Evolutionary conservation across 2,113 vertebrate genomes (phyloP).

Genomic region (Mesitornis unicolor): DNA sequence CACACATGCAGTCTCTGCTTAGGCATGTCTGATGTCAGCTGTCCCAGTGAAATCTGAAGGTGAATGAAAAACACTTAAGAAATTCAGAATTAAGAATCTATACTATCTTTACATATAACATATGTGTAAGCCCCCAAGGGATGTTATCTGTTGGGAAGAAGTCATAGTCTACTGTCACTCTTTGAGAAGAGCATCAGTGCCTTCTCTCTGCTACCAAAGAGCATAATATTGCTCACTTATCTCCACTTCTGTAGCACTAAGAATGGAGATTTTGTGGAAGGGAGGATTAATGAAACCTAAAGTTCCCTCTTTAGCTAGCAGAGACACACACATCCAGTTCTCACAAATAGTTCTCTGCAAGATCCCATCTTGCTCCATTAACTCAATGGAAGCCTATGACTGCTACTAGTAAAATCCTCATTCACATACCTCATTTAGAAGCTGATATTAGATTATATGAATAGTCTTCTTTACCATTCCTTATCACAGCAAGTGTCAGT

Average conservation of each 20-base stretch:
- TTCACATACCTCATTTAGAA: neutral
- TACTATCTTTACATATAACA: neutral
- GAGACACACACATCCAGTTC: neutral
- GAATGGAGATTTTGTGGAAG: neutral
- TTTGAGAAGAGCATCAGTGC: neutral
- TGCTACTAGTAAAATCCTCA: neutral
- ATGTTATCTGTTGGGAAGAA: neutral
- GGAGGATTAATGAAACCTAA: neutral
- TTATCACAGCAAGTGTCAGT: neutral
- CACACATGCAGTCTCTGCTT: fast-evolving
- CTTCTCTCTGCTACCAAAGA: neutral
- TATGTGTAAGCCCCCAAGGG: neutral
- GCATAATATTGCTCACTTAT: neutral
- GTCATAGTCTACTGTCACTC: neutral
- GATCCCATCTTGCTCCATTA: neutral
- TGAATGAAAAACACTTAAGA: neutral
- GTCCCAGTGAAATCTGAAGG: neutral
- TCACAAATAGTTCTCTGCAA: neutral
- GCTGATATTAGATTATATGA: neutral
- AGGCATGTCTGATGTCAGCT: neutral
- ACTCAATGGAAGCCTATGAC: neutral
- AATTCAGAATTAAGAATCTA: neutral
- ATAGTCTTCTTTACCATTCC: neutral
- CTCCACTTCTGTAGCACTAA: neutral
- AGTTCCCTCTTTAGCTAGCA: neutral